Evolutionary conservation across 2,797 vertebrate species (phyloP), one percentile per base, ranked within the genome.

Genomic region (Pempheris klunzingeri): DNA sequence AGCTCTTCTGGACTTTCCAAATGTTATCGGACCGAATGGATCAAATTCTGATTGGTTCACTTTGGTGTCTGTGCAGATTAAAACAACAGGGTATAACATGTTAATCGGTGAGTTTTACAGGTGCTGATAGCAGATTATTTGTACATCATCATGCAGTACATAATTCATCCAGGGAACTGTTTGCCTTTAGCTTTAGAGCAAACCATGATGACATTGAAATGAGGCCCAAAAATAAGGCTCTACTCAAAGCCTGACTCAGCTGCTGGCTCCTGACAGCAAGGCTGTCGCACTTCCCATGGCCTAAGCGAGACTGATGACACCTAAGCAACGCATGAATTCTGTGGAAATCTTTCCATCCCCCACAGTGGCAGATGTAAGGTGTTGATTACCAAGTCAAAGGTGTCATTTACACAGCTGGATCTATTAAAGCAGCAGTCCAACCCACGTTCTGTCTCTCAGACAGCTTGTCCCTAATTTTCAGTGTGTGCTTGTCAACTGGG

Each of bases 361-460:
- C 39, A 22, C 14, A 55, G 74, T 18, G 28, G 24, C 54, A 70
- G 58, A 71, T 66, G 77, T 34, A 65, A 76, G 34, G 72, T 77
- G 64, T 79, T 81, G 75, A 81, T 86, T 74, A 80, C 20, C 44
- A 28, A 57, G 68, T 15, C 58, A 61, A 55, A 77, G 71, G 71
- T 80, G 55, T 30, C 65, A 77, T 14, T 76, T 49, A 69, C 87
- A 86, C 81, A 90, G 77, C 72, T 78, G 38, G 49, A 60, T 81
- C 62, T 75, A n/a, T 65, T 60, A 78, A 71, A 61, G 43, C 61
- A 46, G 22, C 28, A 32, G 28, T 7, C 15, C 47, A n/a, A 63
- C 12, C 32, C 30, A 32, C 4, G 30, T n/a, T 30, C 34, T 11
- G 32, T 32, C 36, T 24, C 41, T 30, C 14, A n/a, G 24, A 38